phyloP scores from a whole-genome alignment of 2,888 invertebrate genomes.

The Ectemnius cavifrons region DNA sequence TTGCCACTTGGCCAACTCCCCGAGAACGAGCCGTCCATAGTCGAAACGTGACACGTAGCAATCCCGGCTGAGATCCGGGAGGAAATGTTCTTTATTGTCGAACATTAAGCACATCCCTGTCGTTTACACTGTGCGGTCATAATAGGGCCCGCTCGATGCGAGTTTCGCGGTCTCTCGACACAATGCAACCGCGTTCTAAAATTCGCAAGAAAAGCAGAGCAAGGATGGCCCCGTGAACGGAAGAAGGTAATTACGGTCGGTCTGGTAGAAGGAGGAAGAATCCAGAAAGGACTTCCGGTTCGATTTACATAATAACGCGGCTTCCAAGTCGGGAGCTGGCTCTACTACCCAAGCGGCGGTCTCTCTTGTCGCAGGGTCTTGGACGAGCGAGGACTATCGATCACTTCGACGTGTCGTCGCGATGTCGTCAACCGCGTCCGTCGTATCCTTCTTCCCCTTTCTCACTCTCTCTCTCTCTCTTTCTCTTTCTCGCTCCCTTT shows the following conservation, averaged over 20 bases:
- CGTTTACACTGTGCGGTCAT: background rate
- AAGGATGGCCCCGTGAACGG: slow-evolving; percentile 32
- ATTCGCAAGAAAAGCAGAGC: background rate
- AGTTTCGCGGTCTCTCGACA: background rate
- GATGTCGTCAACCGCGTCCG: slow-evolving; percentile 52
- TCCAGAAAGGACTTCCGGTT: slow-evolving; percentile 62
- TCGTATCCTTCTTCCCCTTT: slow-evolving; percentile 5
- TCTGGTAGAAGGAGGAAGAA: slow-evolving; percentile 32
- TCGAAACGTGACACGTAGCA: slow-evolving; percentile 2
- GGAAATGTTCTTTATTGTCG: background rate
- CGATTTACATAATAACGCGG: slow-evolving; percentile 64
- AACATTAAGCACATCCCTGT: slow-evolving; percentile 3
- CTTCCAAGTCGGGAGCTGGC: slow-evolving; percentile 27
- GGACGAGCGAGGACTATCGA: slow-evolving; percentile 53
- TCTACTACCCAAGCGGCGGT: background rate
- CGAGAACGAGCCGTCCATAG: background rate
- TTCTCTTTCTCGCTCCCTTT: slow-evolving; percentile 1
- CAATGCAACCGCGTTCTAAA: slow-evolving; percentile 11
- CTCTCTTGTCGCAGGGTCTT: background rate
- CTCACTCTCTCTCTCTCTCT: background rate
- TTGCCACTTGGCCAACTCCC: background rate
- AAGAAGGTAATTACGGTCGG: slow-evolving; percentile 41
- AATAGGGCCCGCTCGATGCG: background rate
- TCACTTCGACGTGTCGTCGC: slow-evolving; percentile 59
- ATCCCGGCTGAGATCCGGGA: slow-evolving; percentile 1